Evolutionary conservation across 1,140 invertebrate genomes (phyloP), one percentile per base, ranked within the genome.

Genomic region (Ceratina calcarata): DNA sequence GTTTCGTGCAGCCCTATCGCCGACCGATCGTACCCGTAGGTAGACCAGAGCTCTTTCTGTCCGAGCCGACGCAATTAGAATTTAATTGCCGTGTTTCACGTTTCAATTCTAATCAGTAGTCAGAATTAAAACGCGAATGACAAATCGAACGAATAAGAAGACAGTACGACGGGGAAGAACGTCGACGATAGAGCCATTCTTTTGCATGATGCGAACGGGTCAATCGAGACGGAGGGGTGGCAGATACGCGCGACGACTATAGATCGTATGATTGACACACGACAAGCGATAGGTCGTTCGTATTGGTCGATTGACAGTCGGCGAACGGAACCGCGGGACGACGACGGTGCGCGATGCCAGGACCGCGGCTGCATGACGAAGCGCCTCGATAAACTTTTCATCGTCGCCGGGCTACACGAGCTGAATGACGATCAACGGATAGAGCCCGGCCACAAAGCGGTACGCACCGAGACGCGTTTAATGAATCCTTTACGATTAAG

Each of bases 241-340:
- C 6, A 45, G 37, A 7, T 45, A 45, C 60, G 49, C 24, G 13
- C 27, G 12, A 60, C 13, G 76, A 55, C 55, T 51, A 37, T 70
- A 24, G 18, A 64, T 37, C 70, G 66, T 64, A 73, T 57, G 82
- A 72, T 84, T 73, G 78, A 72, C 79, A 49, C 49, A 37, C 62
- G 67, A 64, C 58, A 16, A 76, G 16, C 53, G 68, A 66, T 12
- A 55, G 60, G 64, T 62, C 27, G n/a, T 55, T 71, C 60, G 49
- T 27, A 24, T 32, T 27, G 37, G 7, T 15, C 77, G 74, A 85
- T 85, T 81, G 82, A 61, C 82, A 80, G 77, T 84, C 82, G 27
- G 8, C 6, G 49, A 51, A 76, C 68, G 68, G 3, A 45, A 45
- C 37, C 37, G 37, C 37, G 37, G 37, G 32, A 37, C 37, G 37